Conservation (phyloP, 2,113 vertebrate genomes). For the Burhinus oedicnemus region DNA sequence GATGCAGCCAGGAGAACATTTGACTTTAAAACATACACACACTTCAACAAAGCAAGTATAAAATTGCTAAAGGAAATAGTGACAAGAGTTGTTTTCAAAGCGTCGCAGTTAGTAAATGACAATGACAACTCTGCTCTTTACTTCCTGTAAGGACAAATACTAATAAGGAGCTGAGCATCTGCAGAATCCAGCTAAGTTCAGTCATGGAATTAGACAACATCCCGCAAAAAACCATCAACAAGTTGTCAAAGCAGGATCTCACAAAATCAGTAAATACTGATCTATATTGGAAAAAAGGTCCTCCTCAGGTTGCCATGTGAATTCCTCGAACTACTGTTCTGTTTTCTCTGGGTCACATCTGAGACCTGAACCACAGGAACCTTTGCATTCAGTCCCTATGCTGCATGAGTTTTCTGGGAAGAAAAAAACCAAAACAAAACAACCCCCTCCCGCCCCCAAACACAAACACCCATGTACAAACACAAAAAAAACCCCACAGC, state of each 20-base stretch:
- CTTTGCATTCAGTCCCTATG: background rate
- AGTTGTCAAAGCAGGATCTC: background rate
- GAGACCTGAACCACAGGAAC: background rate
- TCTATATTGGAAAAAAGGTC: background rate
- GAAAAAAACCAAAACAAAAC: background rate
- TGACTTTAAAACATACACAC: slow-evolving; percentile 46
- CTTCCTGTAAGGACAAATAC: background rate
- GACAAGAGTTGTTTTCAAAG: slow-evolving; percentile 13
- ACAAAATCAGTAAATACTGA: background rate
- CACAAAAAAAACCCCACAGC: background rate
- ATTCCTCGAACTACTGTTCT: background rate
- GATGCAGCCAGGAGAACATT: slow-evolving; percentile 42
- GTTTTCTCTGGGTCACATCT: background rate
- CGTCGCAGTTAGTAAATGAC: background rate
- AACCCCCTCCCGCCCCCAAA: no score
- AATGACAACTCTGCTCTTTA: background rate
- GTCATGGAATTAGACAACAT: background rate
- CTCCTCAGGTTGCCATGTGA: background rate
- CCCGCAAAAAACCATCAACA: background rate
- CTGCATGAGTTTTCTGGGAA: background rate
- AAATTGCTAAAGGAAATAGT: slow-evolving; percentile 19
- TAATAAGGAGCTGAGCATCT: background rate
- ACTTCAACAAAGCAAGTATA: slow-evolving; percentile 40
- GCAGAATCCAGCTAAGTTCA: background rate
- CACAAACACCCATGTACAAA: no score